These are phyloP conservation scores for Pocota personata DNA, from an alignment of 2,888 invertebrate genomes.

Conservation along the genomic window DNA sequence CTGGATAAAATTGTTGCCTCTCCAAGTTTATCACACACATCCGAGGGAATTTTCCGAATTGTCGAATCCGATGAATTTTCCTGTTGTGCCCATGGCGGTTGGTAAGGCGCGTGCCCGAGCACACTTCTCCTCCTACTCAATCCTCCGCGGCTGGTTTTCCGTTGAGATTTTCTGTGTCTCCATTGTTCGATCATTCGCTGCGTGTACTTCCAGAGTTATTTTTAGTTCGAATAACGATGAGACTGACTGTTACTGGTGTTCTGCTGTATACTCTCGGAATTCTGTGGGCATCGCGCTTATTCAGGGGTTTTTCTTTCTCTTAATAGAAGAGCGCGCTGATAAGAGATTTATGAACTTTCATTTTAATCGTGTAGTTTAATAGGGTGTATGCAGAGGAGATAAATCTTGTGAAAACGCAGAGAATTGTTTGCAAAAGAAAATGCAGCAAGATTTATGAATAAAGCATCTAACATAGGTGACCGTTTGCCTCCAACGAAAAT, in stretches of 20 bases:
- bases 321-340: constrained; percentile 49
- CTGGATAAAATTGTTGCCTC: constrained; percentile 74
- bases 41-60: constrained; percentile 68
- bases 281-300: neutral
- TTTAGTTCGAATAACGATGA: constrained; percentile 44
- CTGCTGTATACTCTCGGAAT: constrained; percentile 23
- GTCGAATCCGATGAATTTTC: constrained; percentile 69
- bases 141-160: constrained; percentile 48
- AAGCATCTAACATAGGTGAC: too few relatives aligned
- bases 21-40: constrained; percentile 72
- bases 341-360: constrained; percentile 48
- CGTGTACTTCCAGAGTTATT: constrained; percentile 60
- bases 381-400: constrained; percentile 26
- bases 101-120: constrained; percentile 75
- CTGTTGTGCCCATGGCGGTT: constrained; percentile 63
- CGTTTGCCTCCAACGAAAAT: too few relatives aligned
- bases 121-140: constrained; percentile 70
- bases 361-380: constrained; percentile 2
- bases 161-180: constrained; percentile 66
- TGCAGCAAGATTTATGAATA: too few relatives aligned
- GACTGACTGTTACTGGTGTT: constrained; percentile 20
- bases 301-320: constrained; percentile 61
- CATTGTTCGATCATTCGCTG: constrained; percentile 67
- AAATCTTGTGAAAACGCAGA: neutral
- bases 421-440: neutral